phyloP scores from a whole-genome alignment of 2,888 invertebrate genomes.

The Frankliniella fusca region DNA sequence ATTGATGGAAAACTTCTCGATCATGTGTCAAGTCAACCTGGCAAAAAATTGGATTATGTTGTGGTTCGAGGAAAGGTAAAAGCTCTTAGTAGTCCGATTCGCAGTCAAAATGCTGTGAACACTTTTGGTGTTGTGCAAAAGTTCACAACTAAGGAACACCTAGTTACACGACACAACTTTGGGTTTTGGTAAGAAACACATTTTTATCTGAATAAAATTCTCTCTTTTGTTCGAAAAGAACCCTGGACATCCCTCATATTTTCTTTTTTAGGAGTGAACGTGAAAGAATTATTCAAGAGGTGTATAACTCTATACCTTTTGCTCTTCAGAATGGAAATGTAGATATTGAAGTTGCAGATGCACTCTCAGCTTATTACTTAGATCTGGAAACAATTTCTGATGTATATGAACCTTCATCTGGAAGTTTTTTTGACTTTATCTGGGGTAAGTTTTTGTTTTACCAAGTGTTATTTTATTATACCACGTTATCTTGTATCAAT shows the following conservation, averaged over 20 bases:
- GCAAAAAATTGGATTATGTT: slow-evolving; percentile 66
- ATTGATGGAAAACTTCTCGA: slow-evolving; percentile 59
- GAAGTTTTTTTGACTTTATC: slow-evolving; percentile 72
- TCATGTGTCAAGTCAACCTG: slow-evolving; percentile 58
- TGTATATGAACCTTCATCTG: slow-evolving; percentile 72
- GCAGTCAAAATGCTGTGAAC: slow-evolving; percentile 66
- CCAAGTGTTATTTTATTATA: not conserved
- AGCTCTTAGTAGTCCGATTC: slow-evolving; percentile 69
- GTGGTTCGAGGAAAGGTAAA: slow-evolving; percentile 71
- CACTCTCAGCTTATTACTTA: slow-evolving; percentile 65
- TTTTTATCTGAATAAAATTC: not conserved
- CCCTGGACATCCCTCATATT: not conserved
- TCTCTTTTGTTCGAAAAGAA: not conserved
- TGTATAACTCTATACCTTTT: slow-evolving; percentile 77
- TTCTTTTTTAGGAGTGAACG: slow-evolving; percentile 59
- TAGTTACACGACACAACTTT: slow-evolving; percentile 67
- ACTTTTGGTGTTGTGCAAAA: slow-evolving; percentile 76
- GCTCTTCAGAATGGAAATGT: slow-evolving; percentile 58
- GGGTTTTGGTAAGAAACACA: slow-evolving; percentile 64
- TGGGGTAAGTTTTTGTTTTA: slow-evolving; percentile 54
- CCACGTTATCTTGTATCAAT: not conserved
- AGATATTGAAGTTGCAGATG: slow-evolving; percentile 71
- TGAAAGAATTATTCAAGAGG: slow-evolving; percentile 71
- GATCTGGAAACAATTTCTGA: slow-evolving; percentile 80
- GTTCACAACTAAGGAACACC: slow-evolving; percentile 75